These are phyloP conservation scores for Sebastes umbrosus DNA, from an alignment of 2,797 vertebrate genomes.

Conservation along the genomic window DNA sequence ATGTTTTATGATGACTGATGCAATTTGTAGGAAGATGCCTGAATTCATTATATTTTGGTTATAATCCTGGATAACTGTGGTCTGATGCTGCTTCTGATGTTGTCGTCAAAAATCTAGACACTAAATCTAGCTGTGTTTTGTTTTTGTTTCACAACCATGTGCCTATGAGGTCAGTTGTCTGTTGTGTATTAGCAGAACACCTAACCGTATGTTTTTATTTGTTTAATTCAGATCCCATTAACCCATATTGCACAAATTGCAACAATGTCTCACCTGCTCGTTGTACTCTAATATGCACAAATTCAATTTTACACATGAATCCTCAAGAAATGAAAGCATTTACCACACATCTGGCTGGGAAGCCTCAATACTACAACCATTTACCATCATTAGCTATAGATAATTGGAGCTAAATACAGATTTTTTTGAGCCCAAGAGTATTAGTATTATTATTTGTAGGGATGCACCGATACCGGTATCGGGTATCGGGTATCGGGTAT, in stretches of 20 bases:
- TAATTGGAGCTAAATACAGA: background rate
- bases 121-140: background rate
- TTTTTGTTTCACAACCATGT: background rate
- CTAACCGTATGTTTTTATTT: background rate
- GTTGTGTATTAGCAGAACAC: background rate
- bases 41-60: no score
- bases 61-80: no score
- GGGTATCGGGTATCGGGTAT: no score
- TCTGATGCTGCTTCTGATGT: background rate
- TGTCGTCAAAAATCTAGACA: background rate
- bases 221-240: background rate
- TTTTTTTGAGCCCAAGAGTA: background rate
- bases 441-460: background rate
- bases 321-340: background rate
- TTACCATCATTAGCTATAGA: background rate
- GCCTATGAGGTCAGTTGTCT: background rate
- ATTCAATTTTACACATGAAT: background rate
- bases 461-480: no score
- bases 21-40: no score
- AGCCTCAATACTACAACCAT: background rate
- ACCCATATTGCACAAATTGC: background rate
- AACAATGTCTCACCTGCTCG: background rate
- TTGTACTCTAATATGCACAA: background rate
- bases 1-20: no score
- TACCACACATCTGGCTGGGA: background rate